phyloP scores from a whole-genome alignment of 2,797 vertebrate genomes.

The Phaenicophaeus curvirostris region DNA sequence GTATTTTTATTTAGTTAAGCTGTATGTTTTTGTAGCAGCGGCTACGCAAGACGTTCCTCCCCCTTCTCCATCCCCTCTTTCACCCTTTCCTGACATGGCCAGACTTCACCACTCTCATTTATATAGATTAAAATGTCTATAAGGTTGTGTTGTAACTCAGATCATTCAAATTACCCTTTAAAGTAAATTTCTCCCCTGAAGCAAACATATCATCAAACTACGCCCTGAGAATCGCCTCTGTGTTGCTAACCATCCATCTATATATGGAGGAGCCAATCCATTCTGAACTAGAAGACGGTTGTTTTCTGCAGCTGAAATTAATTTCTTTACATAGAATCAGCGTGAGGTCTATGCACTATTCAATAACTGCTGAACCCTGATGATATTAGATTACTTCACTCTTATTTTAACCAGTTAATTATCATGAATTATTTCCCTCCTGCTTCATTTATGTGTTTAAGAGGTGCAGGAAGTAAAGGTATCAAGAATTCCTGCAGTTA shows the following conservation, averaged over 20 bases:
- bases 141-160: not conserved
- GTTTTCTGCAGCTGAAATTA: constrained; percentile 25
- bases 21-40: not conserved
- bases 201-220: not conserved
- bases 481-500: not conserved
- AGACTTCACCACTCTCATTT: not conserved
- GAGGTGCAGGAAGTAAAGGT: not conserved
- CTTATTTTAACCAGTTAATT: not conserved
- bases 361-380: not conserved
- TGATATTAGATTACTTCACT: not conserved
- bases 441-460: not conserved
- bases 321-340: not conserved
- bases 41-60: not conserved
- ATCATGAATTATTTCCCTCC: not conserved
- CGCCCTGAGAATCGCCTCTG: not conserved
- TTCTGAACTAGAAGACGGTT: not conserved
- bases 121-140: not conserved
- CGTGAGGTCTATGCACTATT: not conserved
- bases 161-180: not conserved
- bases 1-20: not conserved
- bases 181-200: not conserved
- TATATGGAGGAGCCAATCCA: not conserved
- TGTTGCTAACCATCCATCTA: not conserved
- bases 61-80: not conserved
- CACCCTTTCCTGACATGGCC: not conserved